phyloP scores from a whole-genome alignment of 2,113 vertebrate species.

The Etia nguti region DNA sequence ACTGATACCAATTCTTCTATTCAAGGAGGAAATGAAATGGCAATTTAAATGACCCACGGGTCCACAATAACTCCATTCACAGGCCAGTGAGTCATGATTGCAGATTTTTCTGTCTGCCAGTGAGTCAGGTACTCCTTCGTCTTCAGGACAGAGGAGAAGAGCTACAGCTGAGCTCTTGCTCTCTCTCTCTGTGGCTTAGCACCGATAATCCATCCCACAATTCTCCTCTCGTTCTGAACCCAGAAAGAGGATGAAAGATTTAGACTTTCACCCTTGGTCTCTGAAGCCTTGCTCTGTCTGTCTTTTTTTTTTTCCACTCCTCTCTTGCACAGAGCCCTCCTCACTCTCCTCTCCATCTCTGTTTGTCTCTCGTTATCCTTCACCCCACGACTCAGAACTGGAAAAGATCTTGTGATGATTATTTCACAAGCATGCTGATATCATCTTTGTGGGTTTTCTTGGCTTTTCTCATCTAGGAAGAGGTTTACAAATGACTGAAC shows the following conservation, averaged over 20 bases:
- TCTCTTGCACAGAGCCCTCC: slow-evolving; percentile 1
- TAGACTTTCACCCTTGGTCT: slow-evolving; percentile 66
- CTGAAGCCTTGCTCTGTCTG: slow-evolving; percentile 36
- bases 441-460: slow-evolving; percentile 52
- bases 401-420: slow-evolving; percentile 64
- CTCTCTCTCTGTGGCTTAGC: slow-evolving; percentile 48
- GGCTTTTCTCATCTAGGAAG: slow-evolving; percentile 47
- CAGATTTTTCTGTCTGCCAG: slow-evolving; percentile 14
- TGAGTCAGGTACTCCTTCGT: slow-evolving; percentile 29
- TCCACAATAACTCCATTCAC: slow-evolving; percentile 9
- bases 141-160: slow-evolving; percentile 31
- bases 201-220: slow-evolving; percentile 65
- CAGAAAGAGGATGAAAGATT: slow-evolving; percentile 67
- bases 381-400: slow-evolving; percentile 42
- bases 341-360: slow-evolving; percentile 16
- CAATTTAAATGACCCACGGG: slow-evolving; percentile 43
- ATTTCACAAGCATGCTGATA: slow-evolving; percentile 65
- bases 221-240: slow-evolving; percentile 64
- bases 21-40: slow-evolving; percentile 34
- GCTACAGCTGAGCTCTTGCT: slow-evolving; percentile 32
- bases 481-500: slow-evolving; percentile 46
- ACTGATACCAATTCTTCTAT: slow-evolving; percentile 20
- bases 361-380: slow-evolving; percentile 57
- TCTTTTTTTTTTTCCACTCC: neutral
- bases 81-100: slow-evolving; percentile 27